Evolutionary conservation across 2,113 vertebrate species (phyloP).

Genomic region (Corydoras sp.): DNA sequence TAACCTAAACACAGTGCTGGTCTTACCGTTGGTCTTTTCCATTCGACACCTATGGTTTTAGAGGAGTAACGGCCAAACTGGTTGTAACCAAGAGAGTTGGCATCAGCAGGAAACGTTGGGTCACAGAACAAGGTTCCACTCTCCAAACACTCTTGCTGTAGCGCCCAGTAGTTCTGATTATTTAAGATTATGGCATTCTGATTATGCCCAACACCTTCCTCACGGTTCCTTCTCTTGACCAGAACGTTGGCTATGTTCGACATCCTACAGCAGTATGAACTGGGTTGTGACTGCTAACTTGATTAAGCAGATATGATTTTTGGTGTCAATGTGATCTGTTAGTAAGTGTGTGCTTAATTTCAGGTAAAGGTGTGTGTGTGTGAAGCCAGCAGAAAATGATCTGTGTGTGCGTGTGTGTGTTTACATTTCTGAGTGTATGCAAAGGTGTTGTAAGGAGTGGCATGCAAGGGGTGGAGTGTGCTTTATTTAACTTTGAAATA

Average conservation of each 20-base stretch:
- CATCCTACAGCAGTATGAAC: conserved; percentile 51
- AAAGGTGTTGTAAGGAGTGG: too few species aligned
- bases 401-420: too few species aligned
- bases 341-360: too few species aligned
- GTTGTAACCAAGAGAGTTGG: conserved; percentile 67
- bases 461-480: too few species aligned
- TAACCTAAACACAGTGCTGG: not conserved
- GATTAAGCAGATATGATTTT: too few species aligned
- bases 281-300: too few species aligned
- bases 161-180: conserved; percentile 69
- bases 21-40: conserved; percentile 77
- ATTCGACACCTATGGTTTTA: conserved; percentile 67
- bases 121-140: conserved; percentile 69
- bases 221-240: conserved; percentile 52
- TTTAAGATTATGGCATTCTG: conserved; percentile 62
- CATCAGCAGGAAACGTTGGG: conserved; percentile 68
- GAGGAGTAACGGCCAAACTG: conserved; percentile 69
- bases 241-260: conserved; percentile 36
- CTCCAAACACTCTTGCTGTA: conserved; percentile 62
- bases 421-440: too few species aligned
- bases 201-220: conserved; percentile 31
- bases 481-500: too few species aligned
- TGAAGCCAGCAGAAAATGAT: too few species aligned
- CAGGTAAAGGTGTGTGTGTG: too few species aligned
- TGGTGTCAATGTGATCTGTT: too few species aligned